These are phyloP conservation scores for Deroplatys truncata DNA, from an alignment of 2,888 invertebrate genomes.

Conservation along the genomic window DNA sequence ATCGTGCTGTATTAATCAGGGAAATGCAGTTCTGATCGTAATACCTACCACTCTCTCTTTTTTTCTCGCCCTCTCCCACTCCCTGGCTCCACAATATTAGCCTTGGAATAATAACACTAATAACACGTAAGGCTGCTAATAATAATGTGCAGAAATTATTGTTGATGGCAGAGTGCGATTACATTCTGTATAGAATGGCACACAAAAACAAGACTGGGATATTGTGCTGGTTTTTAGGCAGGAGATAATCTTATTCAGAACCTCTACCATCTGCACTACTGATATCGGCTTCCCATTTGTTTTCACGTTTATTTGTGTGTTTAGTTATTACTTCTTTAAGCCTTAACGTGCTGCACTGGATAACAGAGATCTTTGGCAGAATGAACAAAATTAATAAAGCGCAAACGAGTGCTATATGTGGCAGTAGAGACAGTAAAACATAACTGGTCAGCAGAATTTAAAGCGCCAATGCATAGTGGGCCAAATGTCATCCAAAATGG, in stretches of 20 bases:
- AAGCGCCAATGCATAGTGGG: too few species aligned
- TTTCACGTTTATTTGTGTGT: neutral
- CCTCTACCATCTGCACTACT: neutral
- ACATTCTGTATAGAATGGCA: neutral
- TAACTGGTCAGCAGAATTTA: too few species aligned
- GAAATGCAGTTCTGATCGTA: conserved; percentile 12
- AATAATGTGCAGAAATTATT: neutral
- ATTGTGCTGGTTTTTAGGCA: neutral
- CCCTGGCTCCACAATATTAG: neutral
- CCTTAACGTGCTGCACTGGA: neutral
- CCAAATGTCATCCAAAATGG: too few species aligned
- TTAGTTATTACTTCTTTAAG: neutral
- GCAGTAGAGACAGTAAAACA: too few species aligned
- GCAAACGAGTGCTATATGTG: too few species aligned
- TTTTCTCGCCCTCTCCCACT: neutral
- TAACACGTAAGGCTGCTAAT: neutral
- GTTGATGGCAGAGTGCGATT: neutral
- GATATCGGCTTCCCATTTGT: neutral
- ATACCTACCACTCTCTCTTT: neutral
- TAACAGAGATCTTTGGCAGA: neutral
- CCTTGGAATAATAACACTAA: neutral
- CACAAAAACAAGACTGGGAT: neutral
- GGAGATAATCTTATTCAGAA: neutral
- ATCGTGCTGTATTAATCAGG: conserved; percentile 5
- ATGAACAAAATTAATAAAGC: too few species aligned